Evolutionary conservation across 1,140 invertebrate genomes (phyloP).

Genomic region (Mesaphorura yosii): DNA sequence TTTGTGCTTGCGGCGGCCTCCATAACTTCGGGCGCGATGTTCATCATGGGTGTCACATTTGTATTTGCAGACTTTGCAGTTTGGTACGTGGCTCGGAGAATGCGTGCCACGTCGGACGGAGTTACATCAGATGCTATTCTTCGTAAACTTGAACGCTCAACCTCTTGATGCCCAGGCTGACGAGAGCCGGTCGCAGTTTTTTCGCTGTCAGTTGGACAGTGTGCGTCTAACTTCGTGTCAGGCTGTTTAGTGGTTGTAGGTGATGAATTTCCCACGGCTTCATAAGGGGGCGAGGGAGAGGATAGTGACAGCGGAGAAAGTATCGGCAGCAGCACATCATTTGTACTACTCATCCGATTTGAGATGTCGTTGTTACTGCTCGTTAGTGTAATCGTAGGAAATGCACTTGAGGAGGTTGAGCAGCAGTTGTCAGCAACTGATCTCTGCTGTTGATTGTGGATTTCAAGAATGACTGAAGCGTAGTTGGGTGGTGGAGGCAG

Average conservation of each 20-base stretch:
- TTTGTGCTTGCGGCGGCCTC: too few species aligned
- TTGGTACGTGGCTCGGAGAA: constrained; percentile 29
- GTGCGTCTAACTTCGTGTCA: background rate
- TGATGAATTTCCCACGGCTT: background rate
- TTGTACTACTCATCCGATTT: too few species aligned
- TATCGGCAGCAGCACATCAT: background rate
- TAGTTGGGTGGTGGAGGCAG: constrained; percentile 48
- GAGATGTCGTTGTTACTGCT: too few species aligned
- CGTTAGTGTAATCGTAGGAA: too few species aligned
- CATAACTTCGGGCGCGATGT: too few species aligned
- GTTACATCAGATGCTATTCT: constrained; percentile 27
- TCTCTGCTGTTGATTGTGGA: constrained; percentile 34
- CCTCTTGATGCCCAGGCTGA: too few species aligned
- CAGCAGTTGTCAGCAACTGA: background rate
- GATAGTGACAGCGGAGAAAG: background rate
- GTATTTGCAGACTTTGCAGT: too few species aligned
- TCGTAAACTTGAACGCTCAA: constrained; percentile 19
- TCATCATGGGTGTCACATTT: too few species aligned
- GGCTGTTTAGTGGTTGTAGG: background rate
- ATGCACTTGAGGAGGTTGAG: too few species aligned
- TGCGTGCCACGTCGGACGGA: constrained; percentile 27
- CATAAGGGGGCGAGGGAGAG: background rate
- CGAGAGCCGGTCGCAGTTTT: too few species aligned
- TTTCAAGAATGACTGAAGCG: constrained; percentile 49
- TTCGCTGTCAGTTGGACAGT: background rate